Evolutionary conservation across 2,888 invertebrate genomes (phyloP).

Genomic region (Metellina segmentata): DNA sequence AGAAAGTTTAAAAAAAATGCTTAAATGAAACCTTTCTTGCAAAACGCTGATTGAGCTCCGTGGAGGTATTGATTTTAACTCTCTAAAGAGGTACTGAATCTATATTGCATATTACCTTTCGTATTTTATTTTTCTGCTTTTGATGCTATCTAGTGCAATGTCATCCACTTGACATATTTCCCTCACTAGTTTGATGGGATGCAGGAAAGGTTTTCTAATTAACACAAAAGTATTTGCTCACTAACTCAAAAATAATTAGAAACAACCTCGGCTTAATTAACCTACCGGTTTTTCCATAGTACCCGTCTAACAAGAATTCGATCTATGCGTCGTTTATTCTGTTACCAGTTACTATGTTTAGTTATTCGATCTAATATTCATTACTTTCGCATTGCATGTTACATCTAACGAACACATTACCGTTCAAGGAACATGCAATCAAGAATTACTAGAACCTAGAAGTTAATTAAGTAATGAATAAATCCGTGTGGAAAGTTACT

Average conservation of each 20-base stretch:
- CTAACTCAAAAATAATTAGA: background rate
- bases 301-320: background rate
- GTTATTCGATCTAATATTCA: background rate
- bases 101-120: background rate
- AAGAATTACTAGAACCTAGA: background rate
- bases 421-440: background rate
- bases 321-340: background rate
- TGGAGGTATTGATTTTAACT: background rate
- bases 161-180: background rate
- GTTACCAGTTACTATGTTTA: background rate
- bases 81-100: background rate
- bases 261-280: background rate
- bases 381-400: background rate
- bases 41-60: background rate
- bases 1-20: background rate
- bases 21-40: background rate
- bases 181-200: background rate
- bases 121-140: background rate
- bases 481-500: background rate
- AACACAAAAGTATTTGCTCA: background rate
- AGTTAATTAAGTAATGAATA: background rate
- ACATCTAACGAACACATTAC: background rate
- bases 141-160: background rate
- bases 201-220: background rate
- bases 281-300: background rate